These are phyloP conservation scores for Pegoplata infirma DNA, from an alignment of 2,888 invertebrate species.

Conservation along the genomic window DNA sequence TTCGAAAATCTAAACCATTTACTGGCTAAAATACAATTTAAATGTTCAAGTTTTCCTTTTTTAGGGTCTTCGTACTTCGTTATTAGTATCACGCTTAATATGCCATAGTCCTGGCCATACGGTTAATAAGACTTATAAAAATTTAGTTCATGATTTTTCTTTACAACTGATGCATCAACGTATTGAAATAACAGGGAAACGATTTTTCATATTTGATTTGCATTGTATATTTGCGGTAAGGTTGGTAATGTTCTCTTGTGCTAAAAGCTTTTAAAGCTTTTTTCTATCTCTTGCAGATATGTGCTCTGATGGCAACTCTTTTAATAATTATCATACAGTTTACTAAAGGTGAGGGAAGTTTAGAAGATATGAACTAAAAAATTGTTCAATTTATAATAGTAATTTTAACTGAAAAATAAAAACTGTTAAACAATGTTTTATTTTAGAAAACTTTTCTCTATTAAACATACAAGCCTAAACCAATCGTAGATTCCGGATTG, in stretches of 20 bases:
- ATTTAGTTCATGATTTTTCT: conserved; percentile 61
- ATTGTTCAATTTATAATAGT: too few species aligned
- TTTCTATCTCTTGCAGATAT: conserved; percentile 50
- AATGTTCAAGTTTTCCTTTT: too few species aligned
- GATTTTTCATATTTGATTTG: conserved; percentile 62
- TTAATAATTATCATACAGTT: conserved; percentile 65
- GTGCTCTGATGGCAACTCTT: conserved; percentile 60
- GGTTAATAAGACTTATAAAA: conserved; percentile 31
- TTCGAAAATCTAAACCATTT: not conserved
- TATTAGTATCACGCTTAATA: conserved; percentile 46
- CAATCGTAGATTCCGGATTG: too few species aligned
- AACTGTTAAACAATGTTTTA: too few species aligned
- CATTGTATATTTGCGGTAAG: conserved; percentile 62
- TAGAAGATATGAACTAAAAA: too few species aligned
- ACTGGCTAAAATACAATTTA: too few species aligned
- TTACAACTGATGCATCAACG: conserved; percentile 62
- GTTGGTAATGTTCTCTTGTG: too few species aligned
- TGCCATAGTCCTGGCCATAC: not conserved
- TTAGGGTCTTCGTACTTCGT: conserved; percentile 29
- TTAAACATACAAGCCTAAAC: too few species aligned
- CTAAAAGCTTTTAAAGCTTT: too few species aligned
- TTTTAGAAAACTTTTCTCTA: too few species aligned
- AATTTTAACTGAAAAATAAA: too few species aligned
- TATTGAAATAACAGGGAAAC: conserved; percentile 59
- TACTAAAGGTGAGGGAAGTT: conserved; percentile 50